Percentiles rank a stretch among this genome's conserved stretches.
phyloP scores from a whole-genome alignment of 2,888 invertebrate genomes.

The Cerastis rubricosa region DNA sequence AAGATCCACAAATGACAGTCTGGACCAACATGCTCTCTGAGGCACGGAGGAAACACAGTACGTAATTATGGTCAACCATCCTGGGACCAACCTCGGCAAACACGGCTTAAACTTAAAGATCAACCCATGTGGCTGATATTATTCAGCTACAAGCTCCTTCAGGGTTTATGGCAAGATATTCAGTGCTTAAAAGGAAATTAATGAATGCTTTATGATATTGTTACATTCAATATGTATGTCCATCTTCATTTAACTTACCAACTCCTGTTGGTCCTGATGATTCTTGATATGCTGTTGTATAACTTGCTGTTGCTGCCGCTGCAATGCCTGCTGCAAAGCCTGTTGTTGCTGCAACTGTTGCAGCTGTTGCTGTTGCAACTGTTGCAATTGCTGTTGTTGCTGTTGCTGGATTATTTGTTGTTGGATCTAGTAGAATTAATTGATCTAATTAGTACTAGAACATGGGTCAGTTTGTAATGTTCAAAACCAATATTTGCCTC shows the following conservation, averaged over 20 bases:
- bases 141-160: too few species aligned
- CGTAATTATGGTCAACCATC: too few species aligned
- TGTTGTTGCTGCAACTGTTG: conserved; percentile 82
- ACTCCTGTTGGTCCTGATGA: conserved; percentile 89
- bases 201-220: not conserved
- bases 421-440: conserved; percentile 76
- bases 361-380: conserved; percentile 78
- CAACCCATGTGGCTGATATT: too few species aligned
- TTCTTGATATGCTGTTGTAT: conserved; percentile 91
- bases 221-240: not conserved
- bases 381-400: conserved; percentile 78
- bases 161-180: not conserved
- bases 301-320: conserved; percentile 88
- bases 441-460: conserved; percentile 1
- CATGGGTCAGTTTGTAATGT: not conserved
- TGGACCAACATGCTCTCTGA: too few species aligned
- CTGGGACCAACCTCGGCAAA: too few species aligned
- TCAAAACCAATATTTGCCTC: not conserved
- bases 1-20: too few species aligned
- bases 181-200: not conserved
- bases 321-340: conserved; percentile 82
- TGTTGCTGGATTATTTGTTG: conserved; percentile 88
- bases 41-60: too few species aligned
- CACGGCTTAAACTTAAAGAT: too few species aligned
- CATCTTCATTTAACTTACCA: conserved; percentile 71